Percentiles rank a stretch among this genome's conserved stretches.
Evolutionary conservation across 1,140 invertebrate genomes (phyloP).

Genomic region (Heliconius congener): DNA sequence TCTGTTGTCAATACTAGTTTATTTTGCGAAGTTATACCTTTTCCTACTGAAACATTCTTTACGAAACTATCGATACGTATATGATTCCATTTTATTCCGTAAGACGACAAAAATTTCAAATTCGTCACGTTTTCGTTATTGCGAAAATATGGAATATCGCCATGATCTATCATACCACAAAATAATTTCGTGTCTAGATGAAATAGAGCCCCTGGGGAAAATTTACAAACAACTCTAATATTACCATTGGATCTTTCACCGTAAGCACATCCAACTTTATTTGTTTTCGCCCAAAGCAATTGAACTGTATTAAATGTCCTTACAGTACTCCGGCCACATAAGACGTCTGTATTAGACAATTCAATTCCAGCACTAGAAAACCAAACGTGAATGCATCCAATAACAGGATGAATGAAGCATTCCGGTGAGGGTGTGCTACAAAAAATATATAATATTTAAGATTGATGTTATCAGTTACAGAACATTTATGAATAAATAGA

Average conservation of each 20-base stretch:
- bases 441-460: constrained; percentile 14
- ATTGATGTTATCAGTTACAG: neutral
- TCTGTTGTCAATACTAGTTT: neutral
- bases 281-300: constrained; percentile 65
- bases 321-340: constrained; percentile 58
- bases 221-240: constrained; percentile 68
- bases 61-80: constrained; percentile 6
- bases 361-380: constrained; percentile 57
- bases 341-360: constrained; percentile 52
- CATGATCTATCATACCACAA: constrained; percentile 62
- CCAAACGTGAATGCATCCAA: constrained; percentile 70
- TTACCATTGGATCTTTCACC: constrained; percentile 53
- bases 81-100: constrained; percentile 46
- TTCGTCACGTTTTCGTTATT: constrained; percentile 43
- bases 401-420: constrained; percentile 61
- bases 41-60: neutral
- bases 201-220: constrained; percentile 68
- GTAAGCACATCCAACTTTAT: constrained; percentile 70
- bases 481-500: neutral
- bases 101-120: constrained; percentile 38
- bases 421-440: constrained; percentile 61
- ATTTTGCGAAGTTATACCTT: neutral
- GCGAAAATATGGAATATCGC: constrained; percentile 32
- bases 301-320: constrained; percentile 60
- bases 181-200: constrained; percentile 56